Conservation (phyloP, 2,113 vertebrate species). For the Clarias magur region DNA sequence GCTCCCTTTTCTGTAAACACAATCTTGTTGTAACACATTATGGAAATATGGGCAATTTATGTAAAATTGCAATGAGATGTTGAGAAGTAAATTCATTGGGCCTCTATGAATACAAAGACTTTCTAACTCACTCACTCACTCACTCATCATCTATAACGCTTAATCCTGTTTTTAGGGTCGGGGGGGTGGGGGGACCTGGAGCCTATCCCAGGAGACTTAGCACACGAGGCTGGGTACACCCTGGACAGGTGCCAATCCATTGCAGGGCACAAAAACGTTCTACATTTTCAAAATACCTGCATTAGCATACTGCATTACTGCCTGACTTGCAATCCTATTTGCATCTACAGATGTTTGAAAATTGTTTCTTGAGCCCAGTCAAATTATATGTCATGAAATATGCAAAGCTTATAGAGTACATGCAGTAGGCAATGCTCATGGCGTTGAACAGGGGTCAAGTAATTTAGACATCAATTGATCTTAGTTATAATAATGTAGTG, state of each 20-base stretch:
- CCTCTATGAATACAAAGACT: neutral
- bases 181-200: too few species aligned
- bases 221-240: too few species aligned
- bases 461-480: neutral
- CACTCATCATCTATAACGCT: too few species aligned
- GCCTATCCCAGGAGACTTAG: too few species aligned
- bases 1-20: neutral
- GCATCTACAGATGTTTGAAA: neutral
- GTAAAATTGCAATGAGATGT: neutral
- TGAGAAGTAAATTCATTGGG: neutral
- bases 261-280: neutral
- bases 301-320: neutral
- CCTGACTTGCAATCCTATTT: neutral
- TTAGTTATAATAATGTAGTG: neutral
- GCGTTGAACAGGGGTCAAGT: neutral
- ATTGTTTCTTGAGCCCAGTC: neutral
- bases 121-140: neutral
- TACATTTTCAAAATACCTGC: neutral
- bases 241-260: too few species aligned
- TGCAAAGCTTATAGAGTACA: neutral
- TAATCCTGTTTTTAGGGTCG: too few species aligned
- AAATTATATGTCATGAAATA: neutral
- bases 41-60: neutral
- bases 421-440: neutral
- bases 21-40: neutral